Conservation (phyloP, 2,113 vertebrate genomes). For the Xyliphius kryptos region DNA sequence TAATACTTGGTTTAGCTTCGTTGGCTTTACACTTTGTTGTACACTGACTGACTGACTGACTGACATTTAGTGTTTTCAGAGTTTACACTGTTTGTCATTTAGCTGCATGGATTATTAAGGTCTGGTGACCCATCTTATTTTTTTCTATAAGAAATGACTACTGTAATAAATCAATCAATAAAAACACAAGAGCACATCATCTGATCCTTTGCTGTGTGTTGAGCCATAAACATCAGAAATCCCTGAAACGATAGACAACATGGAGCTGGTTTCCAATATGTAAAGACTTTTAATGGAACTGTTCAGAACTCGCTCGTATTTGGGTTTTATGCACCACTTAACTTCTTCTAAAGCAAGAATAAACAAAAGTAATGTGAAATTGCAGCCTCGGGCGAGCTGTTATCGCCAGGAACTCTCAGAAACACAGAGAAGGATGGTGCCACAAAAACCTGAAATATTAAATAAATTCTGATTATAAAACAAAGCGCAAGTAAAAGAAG, state of each 20-base stretch:
- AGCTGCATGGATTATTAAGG: no score
- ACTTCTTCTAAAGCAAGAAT: slow-evolving; percentile 2
- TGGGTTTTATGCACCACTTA: slow-evolving; percentile 9
- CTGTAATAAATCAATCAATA: no score
- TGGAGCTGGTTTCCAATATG: not conserved
- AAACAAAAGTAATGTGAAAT: not conserved
- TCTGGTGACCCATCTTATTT: no score
- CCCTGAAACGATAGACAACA: no score
- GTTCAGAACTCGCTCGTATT: not conserved
- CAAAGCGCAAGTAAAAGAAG: not conserved
- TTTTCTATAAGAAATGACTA: no score
- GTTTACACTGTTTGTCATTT: no score
- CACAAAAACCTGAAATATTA: not conserved
- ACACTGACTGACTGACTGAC: no score
- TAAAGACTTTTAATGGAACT: not conserved
- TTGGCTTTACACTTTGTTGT: no score
- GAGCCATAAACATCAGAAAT: not conserved
- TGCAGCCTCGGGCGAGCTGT: not conserved
- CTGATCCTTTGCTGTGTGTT: not conserved
- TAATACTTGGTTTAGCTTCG: no score
- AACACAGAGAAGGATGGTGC: not conserved
- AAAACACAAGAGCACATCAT: no score
- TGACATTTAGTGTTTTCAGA: no score
- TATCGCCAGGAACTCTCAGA: slow-evolving; percentile 8
- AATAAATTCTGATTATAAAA: slow-evolving; percentile 3